Conservation (phyloP, 2,888 invertebrate species). For the Lucinisca nassula region DNA sequence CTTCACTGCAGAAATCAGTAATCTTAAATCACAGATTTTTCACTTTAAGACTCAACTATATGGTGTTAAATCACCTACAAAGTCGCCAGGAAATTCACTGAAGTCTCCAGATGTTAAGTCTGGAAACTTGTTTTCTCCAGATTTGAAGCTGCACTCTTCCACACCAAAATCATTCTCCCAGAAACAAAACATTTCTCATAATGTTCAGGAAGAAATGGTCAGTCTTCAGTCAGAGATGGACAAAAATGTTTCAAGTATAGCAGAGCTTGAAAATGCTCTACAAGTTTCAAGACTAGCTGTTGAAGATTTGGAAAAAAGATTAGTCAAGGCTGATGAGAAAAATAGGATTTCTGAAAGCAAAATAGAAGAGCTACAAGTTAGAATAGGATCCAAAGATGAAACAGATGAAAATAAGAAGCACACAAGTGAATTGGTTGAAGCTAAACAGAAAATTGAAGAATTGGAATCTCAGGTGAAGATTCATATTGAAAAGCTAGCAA, state of each 20-base stretch:
- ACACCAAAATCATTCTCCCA: background rate
- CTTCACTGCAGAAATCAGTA: constrained; percentile 81
- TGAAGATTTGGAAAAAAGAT: constrained; percentile 66
- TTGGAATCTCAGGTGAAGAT: constrained; percentile 85
- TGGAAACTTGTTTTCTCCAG: background rate
- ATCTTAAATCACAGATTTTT: constrained; percentile 76
- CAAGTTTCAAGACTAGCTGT: constrained; percentile 65
- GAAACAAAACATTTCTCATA: constrained; percentile 46
- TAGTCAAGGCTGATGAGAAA: constrained; percentile 47
- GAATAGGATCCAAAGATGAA: constrained; percentile 24
- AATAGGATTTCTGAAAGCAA: constrained; percentile 44
- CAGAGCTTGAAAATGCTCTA: constrained; percentile 70
- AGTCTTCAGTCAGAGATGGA: constrained; percentile 71
- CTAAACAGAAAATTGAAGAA: constrained; percentile 90
- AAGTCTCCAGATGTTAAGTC: constrained; percentile 47
- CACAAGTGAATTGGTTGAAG: background rate
- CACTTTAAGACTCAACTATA: constrained; percentile 59
- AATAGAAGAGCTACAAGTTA: constrained; percentile 50
- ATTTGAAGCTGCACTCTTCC: background rate
- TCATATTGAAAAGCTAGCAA: constrained; percentile 47
- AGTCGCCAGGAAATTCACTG: constrained; percentile 59
- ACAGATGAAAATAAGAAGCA: constrained; percentile 21
- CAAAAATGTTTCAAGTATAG: constrained; percentile 69
- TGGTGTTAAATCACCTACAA: constrained; percentile 58
- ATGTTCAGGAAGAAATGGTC: constrained; percentile 68